phyloP scores from a whole-genome alignment of 2,888 invertebrate genomes.

The Sympetrum striolatum region DNA sequence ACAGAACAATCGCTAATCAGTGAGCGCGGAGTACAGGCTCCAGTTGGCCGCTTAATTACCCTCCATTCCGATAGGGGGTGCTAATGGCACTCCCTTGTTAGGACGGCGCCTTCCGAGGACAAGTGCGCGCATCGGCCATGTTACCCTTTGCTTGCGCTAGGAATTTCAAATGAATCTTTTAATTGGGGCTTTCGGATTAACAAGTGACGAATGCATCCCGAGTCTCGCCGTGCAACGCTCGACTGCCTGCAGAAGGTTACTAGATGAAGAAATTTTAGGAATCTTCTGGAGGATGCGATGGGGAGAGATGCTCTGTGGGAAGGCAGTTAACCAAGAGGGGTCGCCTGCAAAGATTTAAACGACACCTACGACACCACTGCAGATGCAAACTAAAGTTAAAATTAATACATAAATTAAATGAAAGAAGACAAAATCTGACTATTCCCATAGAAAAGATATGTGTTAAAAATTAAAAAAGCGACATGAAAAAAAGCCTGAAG shows the following conservation, averaged over 20 bases:
- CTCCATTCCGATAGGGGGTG: slow-evolving; percentile 19
- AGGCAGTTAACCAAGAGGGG: no score
- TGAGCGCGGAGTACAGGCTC: neutral
- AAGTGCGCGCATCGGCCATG: neutral
- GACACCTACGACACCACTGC: no score
- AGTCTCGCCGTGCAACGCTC: neutral
- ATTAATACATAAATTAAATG: no score
- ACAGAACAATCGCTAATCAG: slow-evolving; percentile 35
- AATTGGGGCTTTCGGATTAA: neutral
- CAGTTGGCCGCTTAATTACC: slow-evolving; percentile 23
- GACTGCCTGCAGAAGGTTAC: neutral
- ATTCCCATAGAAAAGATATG: no score
- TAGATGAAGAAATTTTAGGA: no score
- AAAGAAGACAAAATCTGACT: no score
- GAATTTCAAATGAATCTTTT: slow-evolving; percentile 14
- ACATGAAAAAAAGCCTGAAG: no score
- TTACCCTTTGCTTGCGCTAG: neutral
- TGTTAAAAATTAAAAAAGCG: no score
- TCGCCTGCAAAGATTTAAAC: no score
- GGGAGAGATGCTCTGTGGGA: no score
- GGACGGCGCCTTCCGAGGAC: neutral
- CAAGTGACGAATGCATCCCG: neutral
- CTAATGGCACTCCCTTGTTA: slow-evolving; percentile 41
- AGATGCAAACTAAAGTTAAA: no score
- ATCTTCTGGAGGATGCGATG: no score